These are phyloP conservation scores for Creontiades dilutus DNA, from an alignment of 2,888 invertebrate species.

Conservation along the genomic window DNA sequence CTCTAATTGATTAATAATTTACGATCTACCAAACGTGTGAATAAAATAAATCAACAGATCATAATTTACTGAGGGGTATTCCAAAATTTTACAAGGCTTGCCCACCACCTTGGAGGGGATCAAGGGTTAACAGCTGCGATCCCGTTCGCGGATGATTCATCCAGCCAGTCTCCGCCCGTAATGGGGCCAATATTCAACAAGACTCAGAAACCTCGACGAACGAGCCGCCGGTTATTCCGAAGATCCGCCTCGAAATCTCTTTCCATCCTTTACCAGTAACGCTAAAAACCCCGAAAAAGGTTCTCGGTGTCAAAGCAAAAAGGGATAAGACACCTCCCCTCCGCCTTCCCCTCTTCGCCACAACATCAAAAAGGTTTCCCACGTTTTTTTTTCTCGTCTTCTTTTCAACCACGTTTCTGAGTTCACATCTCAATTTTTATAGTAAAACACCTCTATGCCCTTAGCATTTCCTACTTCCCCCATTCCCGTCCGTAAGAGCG, in stretches of 20 bases:
- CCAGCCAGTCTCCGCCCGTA: background rate
- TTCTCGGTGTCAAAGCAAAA: slow-evolving; percentile 11
- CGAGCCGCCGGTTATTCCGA: background rate
- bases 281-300: slow-evolving; percentile 30
- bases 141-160: background rate
- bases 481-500: background rate
- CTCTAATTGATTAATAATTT: too few species aligned
- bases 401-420: slow-evolving; percentile 23
- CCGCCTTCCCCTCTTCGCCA: too few species aligned
- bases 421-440: slow-evolving; percentile 42
- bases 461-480: slow-evolving; percentile 9
- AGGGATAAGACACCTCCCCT: background rate
- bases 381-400: background rate
- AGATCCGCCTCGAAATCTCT: background rate
- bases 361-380: slow-evolving; percentile 39
- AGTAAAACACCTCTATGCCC: slow-evolving; percentile 39
- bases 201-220: background rate
- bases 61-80: too few species aligned
- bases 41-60: too few species aligned
- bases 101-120: too few species aligned
- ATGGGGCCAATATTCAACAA: background rate
- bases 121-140: too few species aligned
- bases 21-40: too few species aligned
- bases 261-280: slow-evolving; percentile 32
- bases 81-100: too few species aligned